Evolutionary conservation across 2,797 vertebrate genomes (phyloP), one percentile per base, ranked within the genome.

Genomic region (Melopsittacus undulatus): DNA sequence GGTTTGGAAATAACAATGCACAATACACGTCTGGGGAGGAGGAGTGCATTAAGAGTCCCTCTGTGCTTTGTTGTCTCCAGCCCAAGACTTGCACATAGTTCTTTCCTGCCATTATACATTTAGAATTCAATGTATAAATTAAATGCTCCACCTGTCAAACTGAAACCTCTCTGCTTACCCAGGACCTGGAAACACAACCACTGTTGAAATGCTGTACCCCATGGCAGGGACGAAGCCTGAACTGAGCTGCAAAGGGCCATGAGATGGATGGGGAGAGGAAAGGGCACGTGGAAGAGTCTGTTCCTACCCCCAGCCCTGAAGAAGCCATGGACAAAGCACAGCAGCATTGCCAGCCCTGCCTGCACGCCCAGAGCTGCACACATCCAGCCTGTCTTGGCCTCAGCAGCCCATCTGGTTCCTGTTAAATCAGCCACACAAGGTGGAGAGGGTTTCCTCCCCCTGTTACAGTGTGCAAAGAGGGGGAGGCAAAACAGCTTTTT

Each of bases 371-470:
- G 56, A 64, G 72, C 62, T 7, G 67, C 8, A 27, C 64, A 63
- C 56, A 64, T 32, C 21, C 83, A 30, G 14, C 73, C 63, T 13
- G 0, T 51, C 62, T 83, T 29, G 75, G 64, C 73, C 88, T 51
- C 57, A 46, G 87, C 95, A 63, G 82, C 78, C 93, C 96, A 96
- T 89, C 95, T 96, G 97, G 95, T 94, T 97, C 94, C 78, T 64
- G 94, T 96, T 92, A 96, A 69, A 75, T 83, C 90, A 96, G 86
- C 96, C 88, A 59, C 80, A 70, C 46, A 34, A 74, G 90, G 73
- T 51, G 62, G 70, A 73, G 66, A 46, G 78, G 72, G 56, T 54
- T 84, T 62, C 76, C 66, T 66, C 8, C 80, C 61, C 45, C 83
- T 4, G 1, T 34, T 63, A 3, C 5, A 23, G 46, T 0, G 30